Evolutionary conservation across 2,888 invertebrate genomes (phyloP).

Genomic region (Aspidiotus rigidus): DNA sequence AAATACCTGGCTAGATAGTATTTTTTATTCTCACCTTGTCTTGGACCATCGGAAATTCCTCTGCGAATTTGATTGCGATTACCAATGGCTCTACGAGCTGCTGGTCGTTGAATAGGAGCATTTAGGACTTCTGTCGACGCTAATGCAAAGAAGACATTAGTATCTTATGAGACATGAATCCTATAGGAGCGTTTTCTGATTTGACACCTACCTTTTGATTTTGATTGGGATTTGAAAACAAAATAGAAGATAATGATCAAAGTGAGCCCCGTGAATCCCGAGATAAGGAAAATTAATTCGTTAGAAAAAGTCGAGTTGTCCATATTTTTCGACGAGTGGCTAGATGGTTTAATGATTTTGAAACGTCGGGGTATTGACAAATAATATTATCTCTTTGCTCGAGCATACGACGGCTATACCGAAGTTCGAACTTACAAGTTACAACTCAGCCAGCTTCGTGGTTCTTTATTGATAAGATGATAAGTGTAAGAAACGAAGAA

Average conservation of each 20-base stretch:
- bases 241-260: slow-evolving; percentile 22
- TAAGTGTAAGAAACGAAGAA: too few species aligned
- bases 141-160: background rate
- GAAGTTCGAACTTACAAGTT: too few species aligned
- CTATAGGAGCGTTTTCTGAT: background rate
- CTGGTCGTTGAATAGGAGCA: background rate
- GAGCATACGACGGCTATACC: too few species aligned
- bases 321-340: too few species aligned
- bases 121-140: background rate
- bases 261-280: slow-evolving; percentile 10
- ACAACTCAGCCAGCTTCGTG: too few species aligned
- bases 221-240: slow-evolving; percentile 24
- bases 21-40: too few species aligned
- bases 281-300: slow-evolving; percentile 14
- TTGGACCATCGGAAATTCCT: background rate
- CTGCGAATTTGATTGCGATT: slow-evolving; percentile 22
- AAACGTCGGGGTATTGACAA: too few species aligned
- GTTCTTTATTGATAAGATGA: too few species aligned
- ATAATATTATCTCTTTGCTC: too few species aligned
- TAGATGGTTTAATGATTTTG: too few species aligned
- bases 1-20: too few species aligned
- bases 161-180: background rate
- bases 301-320: background rate
- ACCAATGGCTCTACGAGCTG: slow-evolving; percentile 17
- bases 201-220: slow-evolving; percentile 7